Evolutionary conservation across 1,140 invertebrate genomes (phyloP).

Genomic region (Leptestheria dahalacensis): DNA sequence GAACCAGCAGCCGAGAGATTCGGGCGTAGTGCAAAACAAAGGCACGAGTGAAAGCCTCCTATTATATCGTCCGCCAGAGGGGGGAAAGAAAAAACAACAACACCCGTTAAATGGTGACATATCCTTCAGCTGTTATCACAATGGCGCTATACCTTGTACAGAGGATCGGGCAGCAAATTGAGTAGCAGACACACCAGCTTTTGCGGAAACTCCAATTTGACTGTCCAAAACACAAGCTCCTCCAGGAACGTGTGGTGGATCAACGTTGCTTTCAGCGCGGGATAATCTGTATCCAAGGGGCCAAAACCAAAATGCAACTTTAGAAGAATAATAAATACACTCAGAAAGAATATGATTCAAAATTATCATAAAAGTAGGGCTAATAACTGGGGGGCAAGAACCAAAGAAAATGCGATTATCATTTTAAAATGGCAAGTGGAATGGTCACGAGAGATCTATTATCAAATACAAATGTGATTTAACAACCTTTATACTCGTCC

Average conservation of each 20-base stretch:
- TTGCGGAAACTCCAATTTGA: slow-evolving; percentile 93
- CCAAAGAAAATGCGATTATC: too few relatives aligned
- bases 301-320: slow-evolving; percentile 14
- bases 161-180: slow-evolving; percentile 85
- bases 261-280: slow-evolving; percentile 60
- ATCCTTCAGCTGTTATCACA: neutral
- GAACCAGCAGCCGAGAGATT: slow-evolving; percentile 78
- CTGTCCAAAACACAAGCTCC: slow-evolving; percentile 94
- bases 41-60: slow-evolving; percentile 79
- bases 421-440: too few relatives aligned
- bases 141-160: slow-evolving; percentile 79
- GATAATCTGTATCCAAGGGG: slow-evolving; percentile 42
- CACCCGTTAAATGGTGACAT: neutral
- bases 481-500: slow-evolving; percentile 54
- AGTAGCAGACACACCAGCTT: slow-evolving; percentile 89
- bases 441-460: too few relatives aligned
- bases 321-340: slow-evolving; percentile 12
- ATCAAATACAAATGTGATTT: too few relatives aligned
- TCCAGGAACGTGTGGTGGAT: slow-evolving; percentile 79
- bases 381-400: too few relatives aligned
- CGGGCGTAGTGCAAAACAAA: slow-evolving; percentile 92
- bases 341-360: slow-evolving; percentile 10
- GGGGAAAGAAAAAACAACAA: slow-evolving; percentile 16
- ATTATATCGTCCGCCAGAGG: slow-evolving; percentile 21
- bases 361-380: neutral